Evolutionary conservation across 35 echinoderm and acorn worm species (phyloP).

Genomic region (Lytechinus pictus): DNA sequence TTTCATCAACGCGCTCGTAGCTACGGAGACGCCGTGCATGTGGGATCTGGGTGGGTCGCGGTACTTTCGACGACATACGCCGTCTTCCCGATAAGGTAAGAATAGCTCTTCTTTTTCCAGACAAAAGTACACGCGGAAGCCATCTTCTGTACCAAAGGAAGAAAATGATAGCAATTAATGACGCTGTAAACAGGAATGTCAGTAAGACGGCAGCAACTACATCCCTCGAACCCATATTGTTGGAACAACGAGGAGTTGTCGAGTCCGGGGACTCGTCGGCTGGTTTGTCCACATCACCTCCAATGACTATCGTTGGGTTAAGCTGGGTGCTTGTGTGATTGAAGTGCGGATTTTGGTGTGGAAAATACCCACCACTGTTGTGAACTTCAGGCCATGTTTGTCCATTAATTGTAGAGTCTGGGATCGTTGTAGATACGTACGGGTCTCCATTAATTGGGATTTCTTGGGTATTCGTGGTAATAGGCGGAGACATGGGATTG

Average conservation of each 20-base stretch:
- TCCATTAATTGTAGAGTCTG: neutral
- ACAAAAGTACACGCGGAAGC: constrained; percentile 42
- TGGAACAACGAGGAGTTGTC: neutral
- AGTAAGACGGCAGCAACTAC: constrained; percentile 50
- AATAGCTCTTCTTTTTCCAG: constrained; percentile 41
- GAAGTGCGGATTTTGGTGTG: constrained; percentile 4
- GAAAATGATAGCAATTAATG: constrained; percentile 44
- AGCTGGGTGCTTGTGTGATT: constrained; percentile 37
- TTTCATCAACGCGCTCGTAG: constrained; percentile 61
- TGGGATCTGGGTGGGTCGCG: constrained; percentile 42
- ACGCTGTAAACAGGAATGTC: constrained; percentile 64
- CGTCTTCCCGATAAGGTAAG: constrained; percentile 56
- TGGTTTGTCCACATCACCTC: neutral
- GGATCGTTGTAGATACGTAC: neutral
- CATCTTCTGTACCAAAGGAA: constrained; percentile 66
- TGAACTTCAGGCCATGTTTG: neutral
- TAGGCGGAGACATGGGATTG: constrained; percentile 21
- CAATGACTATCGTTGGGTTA: neutral
- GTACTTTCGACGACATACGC: constrained; percentile 44
- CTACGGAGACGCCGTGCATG: neutral
- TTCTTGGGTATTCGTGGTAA: constrained; percentile 22
- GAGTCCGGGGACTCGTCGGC: neutral
- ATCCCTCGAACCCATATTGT: constrained; percentile 21
- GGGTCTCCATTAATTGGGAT: neutral
- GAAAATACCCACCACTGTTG: neutral